These are phyloP conservation scores for Rhinichthys klamathensis DNA, from an alignment of 2,113 vertebrate species.

Conservation along the genomic window DNA sequence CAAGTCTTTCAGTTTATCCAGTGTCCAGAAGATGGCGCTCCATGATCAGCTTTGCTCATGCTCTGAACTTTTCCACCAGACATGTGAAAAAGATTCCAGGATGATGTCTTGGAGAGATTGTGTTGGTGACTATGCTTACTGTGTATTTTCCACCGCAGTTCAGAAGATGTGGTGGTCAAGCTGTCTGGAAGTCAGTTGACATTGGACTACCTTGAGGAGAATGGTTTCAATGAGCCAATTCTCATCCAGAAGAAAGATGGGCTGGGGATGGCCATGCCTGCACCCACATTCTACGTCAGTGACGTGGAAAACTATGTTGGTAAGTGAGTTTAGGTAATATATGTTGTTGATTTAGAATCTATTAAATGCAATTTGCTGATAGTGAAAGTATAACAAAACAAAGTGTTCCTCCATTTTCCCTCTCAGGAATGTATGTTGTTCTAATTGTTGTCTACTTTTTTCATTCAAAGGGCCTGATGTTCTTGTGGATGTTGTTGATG, in stretches of 20 bases:
- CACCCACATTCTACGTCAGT: constrained; percentile 97
- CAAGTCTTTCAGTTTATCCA: constrained; percentile 28
- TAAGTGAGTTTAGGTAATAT: constrained; percentile 57
- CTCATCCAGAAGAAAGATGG: constrained; percentile 95
- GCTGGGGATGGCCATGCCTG: constrained; percentile 87
- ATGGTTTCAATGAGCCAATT: constrained; percentile 92
- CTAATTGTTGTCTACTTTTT: not conserved
- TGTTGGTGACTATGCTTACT: not conserved
- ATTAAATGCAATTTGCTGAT: not conserved
- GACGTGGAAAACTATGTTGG: constrained; percentile 97
- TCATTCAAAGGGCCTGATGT: constrained; percentile 84
- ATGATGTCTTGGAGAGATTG: constrained; percentile 8
- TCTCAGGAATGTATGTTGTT: not conserved
- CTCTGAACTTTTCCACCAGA: not conserved
- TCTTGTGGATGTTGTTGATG: constrained; percentile 92
- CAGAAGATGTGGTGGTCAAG: constrained; percentile 91
- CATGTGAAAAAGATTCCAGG: constrained; percentile 15
- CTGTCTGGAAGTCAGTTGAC: constrained; percentile 87
- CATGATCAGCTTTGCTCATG: constrained; percentile 31
- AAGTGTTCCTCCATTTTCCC: not conserved
- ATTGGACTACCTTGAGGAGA: constrained; percentile 89
- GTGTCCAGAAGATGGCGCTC: constrained; percentile 63
- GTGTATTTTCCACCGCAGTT: constrained; percentile 71
- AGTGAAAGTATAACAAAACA: not conserved
- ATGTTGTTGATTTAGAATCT: too few species aligned